Evolutionary conservation across 2,797 vertebrate species (phyloP).

Genomic region (Carcharodon carcharias): DNA sequence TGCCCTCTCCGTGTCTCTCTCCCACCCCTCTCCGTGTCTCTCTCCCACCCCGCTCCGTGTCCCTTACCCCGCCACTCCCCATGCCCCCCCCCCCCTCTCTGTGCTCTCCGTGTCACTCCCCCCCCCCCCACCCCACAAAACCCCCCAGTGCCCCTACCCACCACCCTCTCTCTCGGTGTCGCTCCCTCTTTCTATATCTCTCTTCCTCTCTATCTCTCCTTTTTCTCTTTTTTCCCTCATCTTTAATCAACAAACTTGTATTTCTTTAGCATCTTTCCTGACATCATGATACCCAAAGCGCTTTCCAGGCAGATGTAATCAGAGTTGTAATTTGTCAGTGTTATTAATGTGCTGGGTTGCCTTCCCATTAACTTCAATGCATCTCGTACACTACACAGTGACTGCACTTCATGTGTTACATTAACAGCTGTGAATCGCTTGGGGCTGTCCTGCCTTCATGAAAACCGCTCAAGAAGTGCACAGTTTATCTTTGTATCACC

Average conservation of each 20-base stretch:
- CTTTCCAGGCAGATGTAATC: neutral
- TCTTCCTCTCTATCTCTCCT: neutral
- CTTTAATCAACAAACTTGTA: too few relatives aligned
- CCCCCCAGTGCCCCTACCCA: too few relatives aligned
- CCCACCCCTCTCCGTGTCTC: too few relatives aligned
- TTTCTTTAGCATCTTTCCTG: too few relatives aligned
- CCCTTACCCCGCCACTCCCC: neutral
- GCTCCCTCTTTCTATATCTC: too few relatives aligned
- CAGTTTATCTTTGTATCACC: neutral
- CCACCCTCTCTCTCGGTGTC: too few relatives aligned
- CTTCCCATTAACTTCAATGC: neutral
- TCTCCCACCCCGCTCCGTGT: neutral
- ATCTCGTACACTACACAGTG: neutral
- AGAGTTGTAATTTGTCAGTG: neutral
- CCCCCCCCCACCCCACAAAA: too few relatives aligned
- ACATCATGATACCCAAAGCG: too few relatives aligned
- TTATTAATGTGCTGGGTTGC: neutral
- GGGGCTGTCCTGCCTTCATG: neutral
- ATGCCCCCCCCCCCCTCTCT: neutral
- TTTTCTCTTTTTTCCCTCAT: neutral
- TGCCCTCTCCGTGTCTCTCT: too few relatives aligned
- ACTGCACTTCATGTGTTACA: neutral
- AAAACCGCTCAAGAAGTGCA: neutral
- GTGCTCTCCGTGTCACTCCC: neutral
- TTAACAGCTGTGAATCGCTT: neutral